These are phyloP conservation scores for Drosophila yakuba DNA, from an alignment of 1,140 invertebrate species.

Conservation along the genomic window DNA sequence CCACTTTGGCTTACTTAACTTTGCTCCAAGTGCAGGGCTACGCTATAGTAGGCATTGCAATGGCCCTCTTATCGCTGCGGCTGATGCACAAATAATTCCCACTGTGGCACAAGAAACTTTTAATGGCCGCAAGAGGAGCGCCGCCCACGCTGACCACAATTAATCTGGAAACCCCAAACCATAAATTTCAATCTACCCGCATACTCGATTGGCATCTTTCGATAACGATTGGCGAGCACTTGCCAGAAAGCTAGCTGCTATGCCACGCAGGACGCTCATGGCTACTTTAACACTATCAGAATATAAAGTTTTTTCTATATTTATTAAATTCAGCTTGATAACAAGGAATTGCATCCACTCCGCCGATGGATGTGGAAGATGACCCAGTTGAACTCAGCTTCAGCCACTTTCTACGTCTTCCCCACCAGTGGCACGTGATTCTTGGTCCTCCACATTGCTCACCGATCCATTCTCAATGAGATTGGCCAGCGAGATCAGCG, in stretches of 20 bases:
- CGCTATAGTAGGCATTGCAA: neutral
- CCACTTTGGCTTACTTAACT: constrained; percentile 13
- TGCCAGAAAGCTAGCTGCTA: neutral
- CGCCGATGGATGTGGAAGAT: no score
- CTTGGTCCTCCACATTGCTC: no score
- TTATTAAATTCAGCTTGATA: no score
- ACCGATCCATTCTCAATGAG: no score
- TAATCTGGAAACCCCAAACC: neutral
- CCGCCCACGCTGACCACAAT: constrained; percentile 17
- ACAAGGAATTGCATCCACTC: no score
- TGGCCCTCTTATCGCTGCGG: constrained; percentile 42
- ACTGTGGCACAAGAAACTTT: constrained; percentile 49
- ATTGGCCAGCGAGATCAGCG: no score
- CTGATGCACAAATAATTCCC: constrained; percentile 59
- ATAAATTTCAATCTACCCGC: neutral
- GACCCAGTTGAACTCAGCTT: no score
- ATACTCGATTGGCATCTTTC: constrained; percentile 12
- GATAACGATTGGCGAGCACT: neutral
- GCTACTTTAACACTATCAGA: no score
- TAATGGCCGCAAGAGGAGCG: constrained; percentile 2
- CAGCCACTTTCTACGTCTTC: no score
- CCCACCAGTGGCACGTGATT: no score
- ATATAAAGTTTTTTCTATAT: no score
- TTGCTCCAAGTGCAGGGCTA: constrained; percentile 5
- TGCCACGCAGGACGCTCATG: neutral